Base-by-base conservation (phyloP, 2,113 vertebrate genomes). In the Hemibagrus wyckioides region DNA sequence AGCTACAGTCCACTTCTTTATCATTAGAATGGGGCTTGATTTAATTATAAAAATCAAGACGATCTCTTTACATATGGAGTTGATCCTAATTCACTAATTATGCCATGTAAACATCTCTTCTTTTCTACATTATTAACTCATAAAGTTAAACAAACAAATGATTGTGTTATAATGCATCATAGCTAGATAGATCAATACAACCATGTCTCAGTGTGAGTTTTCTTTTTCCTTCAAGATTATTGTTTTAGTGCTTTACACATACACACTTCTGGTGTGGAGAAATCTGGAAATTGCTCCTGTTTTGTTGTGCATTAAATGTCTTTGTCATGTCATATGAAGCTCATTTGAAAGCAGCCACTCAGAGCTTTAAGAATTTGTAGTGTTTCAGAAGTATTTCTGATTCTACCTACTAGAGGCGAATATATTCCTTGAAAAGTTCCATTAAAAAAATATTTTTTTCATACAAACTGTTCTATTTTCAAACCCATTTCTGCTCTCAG, bases 101-200 rank as follows among this genome's bases (percentile, higher is more conserved):
- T 19, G 6, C 44, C 48, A 52, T 19, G 14, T 52, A 65, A 80
- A 75, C 52, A 44, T 28, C 59, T 81, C 56, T 77, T 25, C 48
- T 73, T 86, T 80, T 86, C 63, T 75, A 39, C 52, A 81, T 86
- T 69, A 84, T 65, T 86, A 44, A 84, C n/a, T 88, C 65, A 65
- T 36, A 36, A 86, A 77, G 36, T 77, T 67, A n/a, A 86, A 80
- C 23, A 86, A 80, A 14, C 13, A 69, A 69, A 59, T 77, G 44
- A 83, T 83, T 85, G 69, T 77, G 50, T n/a, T 48, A 33, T 28
- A 69, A 82, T 28, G 28, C 28, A 77, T 59, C 23, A 14, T 6
- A 28, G 21, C 23, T 13, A 73, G 57, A 57, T 41, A 56, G 65
- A 67, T 52, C 76, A 56, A 6, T 11, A 14, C 1, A 19, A 15